Base-by-base conservation (phyloP, 2,113 vertebrate genomes). In the Muscicapa adusta region DNA sequence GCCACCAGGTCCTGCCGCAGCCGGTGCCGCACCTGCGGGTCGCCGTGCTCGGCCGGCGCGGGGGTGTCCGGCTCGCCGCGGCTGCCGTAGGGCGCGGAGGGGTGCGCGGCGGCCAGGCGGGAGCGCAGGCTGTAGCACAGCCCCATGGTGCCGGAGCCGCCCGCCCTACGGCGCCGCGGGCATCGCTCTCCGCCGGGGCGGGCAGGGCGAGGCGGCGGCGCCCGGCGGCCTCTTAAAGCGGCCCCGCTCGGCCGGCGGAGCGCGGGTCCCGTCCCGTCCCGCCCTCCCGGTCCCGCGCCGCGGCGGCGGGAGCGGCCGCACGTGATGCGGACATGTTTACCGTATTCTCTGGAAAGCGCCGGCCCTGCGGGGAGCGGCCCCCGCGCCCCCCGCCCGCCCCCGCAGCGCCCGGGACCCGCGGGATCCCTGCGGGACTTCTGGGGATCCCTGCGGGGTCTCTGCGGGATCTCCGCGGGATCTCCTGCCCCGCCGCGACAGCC, bases 71-170 rank as follows among this genome's bases (percentile, higher is more conserved):
- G 92, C 68, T 85, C 89, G 42, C 54, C 71, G 54, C 48, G 88
- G 73, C 85, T 42, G 51, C 66, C 80, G 96, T 97, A 97, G 68
- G 95, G 73, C 73, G 96, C 82, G 45, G 95, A 65, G 88, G 96
- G 96, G 94, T 97, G 76, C 22, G 73, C 89, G 60, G 94, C 93
- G 56, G 94, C 81, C 61, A 98, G 94, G 74, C 96, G 73, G 87
- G 97, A 92, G 67, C 97, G 95, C 48, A 96, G 95, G 91, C 94
- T 94, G 68, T 97, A 93, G 58, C 96, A 97, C 96, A 91, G 94
- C 93, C 92, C 97, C 97, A 97, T 96, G 38, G 31, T 91, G 75
- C 54, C 42, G 53, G 71, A 77, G 91, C 87, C 22, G 13, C 42
- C 63, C 70, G 56, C 71, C 28, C 40, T 72, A 85, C 28, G 29